phyloP scores from a whole-genome alignment of 2,797 vertebrate genomes.

The Pseudomugil tenellus region DNA sequence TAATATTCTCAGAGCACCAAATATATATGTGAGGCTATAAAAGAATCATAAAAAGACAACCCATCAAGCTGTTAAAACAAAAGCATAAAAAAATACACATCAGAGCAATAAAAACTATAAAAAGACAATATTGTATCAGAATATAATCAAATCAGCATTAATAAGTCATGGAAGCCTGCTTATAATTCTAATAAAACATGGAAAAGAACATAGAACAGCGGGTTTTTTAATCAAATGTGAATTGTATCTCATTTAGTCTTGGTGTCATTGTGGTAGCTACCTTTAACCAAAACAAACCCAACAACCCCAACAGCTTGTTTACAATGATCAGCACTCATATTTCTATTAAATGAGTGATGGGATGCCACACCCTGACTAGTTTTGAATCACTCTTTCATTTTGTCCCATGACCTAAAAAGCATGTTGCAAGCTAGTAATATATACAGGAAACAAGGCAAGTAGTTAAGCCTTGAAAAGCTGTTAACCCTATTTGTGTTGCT shows the following conservation, averaged over 20 bases:
- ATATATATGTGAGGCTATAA: constrained; percentile 22
- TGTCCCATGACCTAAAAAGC: neutral
- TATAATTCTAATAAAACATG: neutral
- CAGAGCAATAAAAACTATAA: constrained; percentile 61
- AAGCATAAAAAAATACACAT: constrained; percentile 37
- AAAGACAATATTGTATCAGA: constrained; percentile 35
- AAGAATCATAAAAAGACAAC: constrained; percentile 22
- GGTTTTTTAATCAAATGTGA: no score
- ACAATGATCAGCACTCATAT: no score
- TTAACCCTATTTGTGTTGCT: neutral
- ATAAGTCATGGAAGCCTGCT: neutral
- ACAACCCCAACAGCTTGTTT: no score
- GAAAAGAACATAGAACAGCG: neutral
- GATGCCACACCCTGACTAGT: neutral
- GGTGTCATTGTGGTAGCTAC: no score
- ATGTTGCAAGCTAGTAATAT: neutral
- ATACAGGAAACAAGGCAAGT: neutral
- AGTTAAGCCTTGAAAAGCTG: neutral
- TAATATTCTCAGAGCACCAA: constrained; percentile 35
- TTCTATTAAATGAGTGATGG: no score
- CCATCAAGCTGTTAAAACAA: constrained; percentile 29
- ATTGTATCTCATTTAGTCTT: neutral
- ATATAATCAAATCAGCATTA: constrained; percentile 23
- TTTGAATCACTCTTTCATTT: neutral
- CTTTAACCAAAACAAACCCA: no score